Evolutionary conservation across 1,140 invertebrate genomes (phyloP), one percentile per base, ranked within the genome.

Genomic region (Phenacoccus solenopsis): DNA sequence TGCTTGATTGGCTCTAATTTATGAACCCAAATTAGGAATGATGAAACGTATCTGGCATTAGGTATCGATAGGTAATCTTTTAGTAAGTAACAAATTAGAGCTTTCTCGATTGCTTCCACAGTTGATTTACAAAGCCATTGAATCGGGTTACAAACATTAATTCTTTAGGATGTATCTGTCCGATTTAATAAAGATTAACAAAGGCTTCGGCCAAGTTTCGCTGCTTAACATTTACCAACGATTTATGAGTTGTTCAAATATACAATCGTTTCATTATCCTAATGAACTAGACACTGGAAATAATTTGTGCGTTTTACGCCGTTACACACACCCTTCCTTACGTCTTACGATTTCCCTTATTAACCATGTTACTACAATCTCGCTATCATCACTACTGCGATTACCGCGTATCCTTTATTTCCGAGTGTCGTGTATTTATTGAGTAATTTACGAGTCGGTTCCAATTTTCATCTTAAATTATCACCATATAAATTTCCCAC

Each of bases 101-200:
- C 38, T 49, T 49, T 49, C 38, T 49, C 20, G 38, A 49, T 49
- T 49, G 38, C 38, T 49, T 49, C 38, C 20, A n/a, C n/a, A 49
- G 38, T 49, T n/a, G 38, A 49, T 49, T 49, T 49, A 49, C 38
- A 49, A 49, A 49, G 38, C 38, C 38, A 49, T 49, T 49, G 38
- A 49, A 49, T 49, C 38, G 20, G 38, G 38, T 49, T 49, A 16
- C 21, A 24, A 64, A 24, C 59, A 64, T 64, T 64, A 64, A 64
- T 64, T 64, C 59, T 64, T 64, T 27, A 64, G 59, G 25, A 64
- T 64, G 59, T 64, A 64, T 24, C 59, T 59, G 59, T 64, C 59
- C 59, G 59, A 64, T 64, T 64, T 64, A 64, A 64, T 64, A 64
- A 64, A 64, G 59, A 64, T 64, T 64, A 64, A 64, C 59, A 64